A percentile compares a stretch with the other conserved stretches of the same genome.
Evolutionary conservation across 23 tunicate genomes (phyloP).

Genomic region (Ascidia mentula): DNA sequence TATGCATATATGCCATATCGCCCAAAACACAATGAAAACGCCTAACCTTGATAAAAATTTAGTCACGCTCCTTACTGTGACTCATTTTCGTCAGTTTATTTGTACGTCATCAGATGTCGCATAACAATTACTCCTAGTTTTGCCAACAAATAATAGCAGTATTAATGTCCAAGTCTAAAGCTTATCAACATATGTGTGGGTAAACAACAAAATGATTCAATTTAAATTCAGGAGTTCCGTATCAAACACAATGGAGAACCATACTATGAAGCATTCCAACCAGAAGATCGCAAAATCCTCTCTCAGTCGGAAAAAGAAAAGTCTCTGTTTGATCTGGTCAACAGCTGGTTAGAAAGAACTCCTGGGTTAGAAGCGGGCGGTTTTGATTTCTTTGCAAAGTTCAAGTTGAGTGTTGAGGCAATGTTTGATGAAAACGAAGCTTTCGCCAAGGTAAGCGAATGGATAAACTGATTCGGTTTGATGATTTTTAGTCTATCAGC

Average conservation of each 20-base stretch:
- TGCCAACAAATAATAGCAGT: too few species aligned
- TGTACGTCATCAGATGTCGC: too few species aligned
- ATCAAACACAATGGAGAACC: slow-evolving; percentile 49
- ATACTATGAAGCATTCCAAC: slow-evolving; percentile 45
- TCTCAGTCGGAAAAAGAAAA: slow-evolving; percentile 41
- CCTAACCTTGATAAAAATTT: too few species aligned
- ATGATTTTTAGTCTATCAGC: too few species aligned
- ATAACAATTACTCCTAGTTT: too few species aligned
- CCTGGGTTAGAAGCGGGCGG: slow-evolving; percentile 68
- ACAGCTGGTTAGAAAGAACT: slow-evolving; percentile 83
- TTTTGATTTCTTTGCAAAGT: slow-evolving; percentile 71
- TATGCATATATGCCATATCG: too few species aligned
- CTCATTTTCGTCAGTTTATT: too few species aligned
- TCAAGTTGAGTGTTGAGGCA: slow-evolving; percentile 49
- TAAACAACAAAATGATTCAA: not conserved
- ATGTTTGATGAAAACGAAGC: slow-evolving; percentile 56
- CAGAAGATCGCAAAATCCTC: slow-evolving; percentile 34
- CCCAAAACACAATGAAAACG: too few species aligned
- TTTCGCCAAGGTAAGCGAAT: slow-evolving; percentile 73
- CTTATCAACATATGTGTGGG: too few species aligned
- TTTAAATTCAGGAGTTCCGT: slow-evolving; percentile 54
- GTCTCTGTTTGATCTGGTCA: slow-evolving; percentile 52
- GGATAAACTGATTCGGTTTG: not conserved
- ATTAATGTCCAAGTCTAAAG: too few species aligned
- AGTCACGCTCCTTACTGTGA: too few species aligned